phyloP scores from a whole-genome alignment of 2,113 vertebrate genomes.

The Pampusana beccarii region DNA sequence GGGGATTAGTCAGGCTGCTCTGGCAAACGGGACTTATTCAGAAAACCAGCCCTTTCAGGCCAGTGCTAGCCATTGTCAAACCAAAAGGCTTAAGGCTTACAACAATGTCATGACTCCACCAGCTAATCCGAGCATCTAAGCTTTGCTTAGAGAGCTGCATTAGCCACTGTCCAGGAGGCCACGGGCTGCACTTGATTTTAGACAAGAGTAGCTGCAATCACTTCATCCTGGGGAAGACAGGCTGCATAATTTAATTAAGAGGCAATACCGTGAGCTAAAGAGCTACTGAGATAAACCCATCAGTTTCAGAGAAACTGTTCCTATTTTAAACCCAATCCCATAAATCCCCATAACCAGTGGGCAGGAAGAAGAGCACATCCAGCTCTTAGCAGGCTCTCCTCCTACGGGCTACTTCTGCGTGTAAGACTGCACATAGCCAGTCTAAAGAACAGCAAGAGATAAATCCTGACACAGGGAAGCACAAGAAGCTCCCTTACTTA shows the following conservation, averaged over 20 bases:
- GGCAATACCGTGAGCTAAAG: constrained; percentile 19
- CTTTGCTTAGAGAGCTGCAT: neutral
- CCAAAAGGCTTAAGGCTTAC: neutral
- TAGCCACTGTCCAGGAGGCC: neutral
- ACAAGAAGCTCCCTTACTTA: neutral
- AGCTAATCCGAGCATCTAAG: neutral
- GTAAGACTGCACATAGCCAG: neutral
- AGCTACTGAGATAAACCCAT: constrained; percentile 56
- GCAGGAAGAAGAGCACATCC: neutral
- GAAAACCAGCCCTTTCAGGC: neutral
- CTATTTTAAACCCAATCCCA: constrained; percentile 63
- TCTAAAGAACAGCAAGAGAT: neutral
- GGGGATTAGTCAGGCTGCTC: neutral
- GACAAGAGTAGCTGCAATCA: neutral
- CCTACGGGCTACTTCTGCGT: neutral
- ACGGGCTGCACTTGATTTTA: neutral
- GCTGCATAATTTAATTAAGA: constrained; percentile 47
- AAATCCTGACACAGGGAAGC: neutral
- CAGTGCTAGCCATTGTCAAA: neutral
- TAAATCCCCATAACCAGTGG: constrained; percentile 31
- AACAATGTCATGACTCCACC: neutral
- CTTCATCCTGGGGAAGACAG: neutral
- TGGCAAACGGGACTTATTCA: neutral
- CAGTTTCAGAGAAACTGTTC: constrained; percentile 40
- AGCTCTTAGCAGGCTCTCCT: constrained; percentile 1